Evolutionary conservation across 2,113 vertebrate species (phyloP).

Genomic region (Scalopus aquaticus): DNA sequence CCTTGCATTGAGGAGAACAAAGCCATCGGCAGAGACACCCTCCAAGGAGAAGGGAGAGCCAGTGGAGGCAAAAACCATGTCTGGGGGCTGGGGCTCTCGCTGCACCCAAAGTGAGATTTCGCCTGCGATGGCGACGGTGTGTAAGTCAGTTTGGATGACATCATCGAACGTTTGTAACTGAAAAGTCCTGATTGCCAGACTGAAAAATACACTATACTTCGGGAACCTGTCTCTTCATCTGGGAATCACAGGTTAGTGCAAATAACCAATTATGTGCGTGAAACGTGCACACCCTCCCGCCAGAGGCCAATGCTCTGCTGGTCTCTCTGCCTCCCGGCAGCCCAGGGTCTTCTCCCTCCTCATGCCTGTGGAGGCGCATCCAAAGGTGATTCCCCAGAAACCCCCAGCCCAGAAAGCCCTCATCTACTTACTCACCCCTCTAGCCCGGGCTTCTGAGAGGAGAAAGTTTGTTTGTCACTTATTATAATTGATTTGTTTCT

Average conservation of each 20-base stretch:
- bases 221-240: not conserved
- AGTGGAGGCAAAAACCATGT: not conserved
- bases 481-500: conserved; percentile 62
- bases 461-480: conserved; percentile 53
- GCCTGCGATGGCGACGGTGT: not conserved
- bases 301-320: not conserved
- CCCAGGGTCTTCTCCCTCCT: not conserved
- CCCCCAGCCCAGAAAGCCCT: not conserved
- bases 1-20: not conserved
- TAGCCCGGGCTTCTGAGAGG: conserved; percentile 15
- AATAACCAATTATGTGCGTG: not conserved
- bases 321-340: not conserved
- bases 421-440: not conserved
- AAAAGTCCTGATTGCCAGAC: not conserved
- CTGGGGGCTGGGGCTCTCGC: not conserved
- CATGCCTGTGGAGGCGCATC: not conserved
- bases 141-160: not conserved
- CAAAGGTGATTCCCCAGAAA: not conserved
- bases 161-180: not conserved
- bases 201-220: not conserved
- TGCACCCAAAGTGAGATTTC: not conserved
- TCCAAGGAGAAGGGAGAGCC: not conserved
- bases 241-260: not conserved
- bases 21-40: not conserved
- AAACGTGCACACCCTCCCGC: not conserved